Base-by-base conservation (phyloP, 2,113 vertebrate species). In the Marmota flaviventris region DNA sequence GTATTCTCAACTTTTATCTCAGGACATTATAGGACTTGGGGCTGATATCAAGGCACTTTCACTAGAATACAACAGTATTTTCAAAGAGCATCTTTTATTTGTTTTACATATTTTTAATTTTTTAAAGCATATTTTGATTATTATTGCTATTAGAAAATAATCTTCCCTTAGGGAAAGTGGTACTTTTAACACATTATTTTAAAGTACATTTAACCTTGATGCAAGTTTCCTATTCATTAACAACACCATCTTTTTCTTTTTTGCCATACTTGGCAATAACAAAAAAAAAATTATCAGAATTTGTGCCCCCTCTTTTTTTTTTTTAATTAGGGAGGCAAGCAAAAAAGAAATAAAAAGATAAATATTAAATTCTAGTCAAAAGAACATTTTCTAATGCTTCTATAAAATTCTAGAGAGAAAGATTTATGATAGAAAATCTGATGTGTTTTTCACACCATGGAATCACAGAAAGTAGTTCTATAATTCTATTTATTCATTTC, bases 171-270 rank as follows among this genome's bases (percentile, higher is more conserved):
- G 48, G 48, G 22, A 22, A 83, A 92, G 13, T 10, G 56, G 14
- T 69, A 16, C 13, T 86, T 97, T 89, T 94, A 73, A 3, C 10
- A 61, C 14, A 61, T 94, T 95, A 73, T 5, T 94, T 87, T 69
- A 96, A 95, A 90, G 61, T 79, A 73, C 12, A 93, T 24, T 87
- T 92, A 91, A 73, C 25, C 27, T 89, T 82, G 45, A 72, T 86
- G 51, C 12, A 48, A 37, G 34, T 92, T 86, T 89, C 25, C 39
- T 93, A n/a, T 24, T 75, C 34, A 85, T 81, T 87, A 76, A 87
- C 4, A 87, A 22, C 76, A 37, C 6, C 73, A 7, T 78, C 32
- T 39, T 85, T 96, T 94, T 83, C 63, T 20, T 85, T 51, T 14
- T 72, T 95, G 78, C 32, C 32, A 70, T 82, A 58, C 6, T 77